Conservation (phyloP, 2,113 vertebrate genomes). For the Serilophus lunatus region DNA sequence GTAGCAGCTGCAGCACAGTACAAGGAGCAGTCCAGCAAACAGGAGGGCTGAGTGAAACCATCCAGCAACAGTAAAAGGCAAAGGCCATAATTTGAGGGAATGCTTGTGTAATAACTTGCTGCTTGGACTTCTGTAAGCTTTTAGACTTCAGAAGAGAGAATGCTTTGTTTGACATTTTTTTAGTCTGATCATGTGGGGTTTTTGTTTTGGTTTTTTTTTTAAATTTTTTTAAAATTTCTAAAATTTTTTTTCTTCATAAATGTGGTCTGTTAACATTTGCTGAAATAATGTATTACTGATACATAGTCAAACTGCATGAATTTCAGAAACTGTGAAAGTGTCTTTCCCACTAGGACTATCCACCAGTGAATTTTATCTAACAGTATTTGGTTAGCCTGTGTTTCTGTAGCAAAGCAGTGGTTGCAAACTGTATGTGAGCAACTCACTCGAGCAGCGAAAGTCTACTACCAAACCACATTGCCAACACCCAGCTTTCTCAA, state of each 20-base stretch:
- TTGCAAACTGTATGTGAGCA: neutral
- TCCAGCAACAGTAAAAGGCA: neutral
- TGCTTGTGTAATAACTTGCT: neutral
- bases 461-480: neutral
- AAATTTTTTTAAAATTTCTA: too few relatives aligned
- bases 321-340: neutral
- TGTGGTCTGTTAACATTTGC: neutral
- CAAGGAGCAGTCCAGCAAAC: neutral
- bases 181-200: rapidly evolving
- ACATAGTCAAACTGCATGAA: neutral
- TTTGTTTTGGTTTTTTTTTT: neutral
- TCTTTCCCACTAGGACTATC: neutral
- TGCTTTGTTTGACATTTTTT: neutral
- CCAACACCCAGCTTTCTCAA: neutral
- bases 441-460: neutral
- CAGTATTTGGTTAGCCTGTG: neutral
- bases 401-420: neutral
- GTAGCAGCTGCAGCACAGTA: neutral
- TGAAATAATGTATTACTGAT: neutral
- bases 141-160: neutral
- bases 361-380: neutral
- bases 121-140: neutral
- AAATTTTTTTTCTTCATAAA: neutral
- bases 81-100: neutral
- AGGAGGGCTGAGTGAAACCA: neutral